Evolutionary conservation across 2,113 vertebrate species (phyloP), one percentile per base, ranked within the genome.

Genomic region (Mola mola): DNA sequence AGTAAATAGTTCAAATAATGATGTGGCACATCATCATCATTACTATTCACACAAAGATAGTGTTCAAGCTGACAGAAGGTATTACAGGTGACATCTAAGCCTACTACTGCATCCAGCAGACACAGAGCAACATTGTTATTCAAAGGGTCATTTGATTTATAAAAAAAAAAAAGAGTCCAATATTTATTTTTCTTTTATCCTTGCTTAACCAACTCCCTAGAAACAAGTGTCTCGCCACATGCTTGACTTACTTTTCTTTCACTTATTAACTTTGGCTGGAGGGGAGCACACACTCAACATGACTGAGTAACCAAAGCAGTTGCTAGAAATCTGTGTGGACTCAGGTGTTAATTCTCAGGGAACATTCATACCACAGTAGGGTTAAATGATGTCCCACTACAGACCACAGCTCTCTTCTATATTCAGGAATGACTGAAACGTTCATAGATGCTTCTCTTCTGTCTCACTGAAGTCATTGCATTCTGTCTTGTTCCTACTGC

Each of bases 371-470:
- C n/a, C n/a, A n/a, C n/a, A 3, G 22, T 5, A 33, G 15, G 10
- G 15, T 60, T 34, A 34, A 34, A 15, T 13, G 8, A 13, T n/a
- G n/a, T n/a, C n/a, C n/a, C n/a, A n/a, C 66, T 47, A 26, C 43
- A 67, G 24, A 60, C 13, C 3, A 13, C 22, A 20, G 59, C 42
- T 21, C 42, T 36, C 8, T 48, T 49, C 25, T 13, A 6, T 52
- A 34, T 41, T 24, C 46, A 55, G 37, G 49, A 49, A n/a, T 38
- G 29, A 51, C 22, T 24, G 1, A 68, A 63, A 66, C 49, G 42
- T 25, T 31, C 25, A 16, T 1, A 19, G 57, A 15, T 19, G 8
- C 6, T 4, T 5, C 8, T 41, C 12, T 34, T 13, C 20, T n/a
- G n/a, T n/a, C n/a, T n/a, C n/a, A n/a, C n/a, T n/a, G n/a, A n/a